Evolutionary conservation across 2,888 invertebrate genomes (phyloP).

Genomic region (Phalera bucephala): DNA sequence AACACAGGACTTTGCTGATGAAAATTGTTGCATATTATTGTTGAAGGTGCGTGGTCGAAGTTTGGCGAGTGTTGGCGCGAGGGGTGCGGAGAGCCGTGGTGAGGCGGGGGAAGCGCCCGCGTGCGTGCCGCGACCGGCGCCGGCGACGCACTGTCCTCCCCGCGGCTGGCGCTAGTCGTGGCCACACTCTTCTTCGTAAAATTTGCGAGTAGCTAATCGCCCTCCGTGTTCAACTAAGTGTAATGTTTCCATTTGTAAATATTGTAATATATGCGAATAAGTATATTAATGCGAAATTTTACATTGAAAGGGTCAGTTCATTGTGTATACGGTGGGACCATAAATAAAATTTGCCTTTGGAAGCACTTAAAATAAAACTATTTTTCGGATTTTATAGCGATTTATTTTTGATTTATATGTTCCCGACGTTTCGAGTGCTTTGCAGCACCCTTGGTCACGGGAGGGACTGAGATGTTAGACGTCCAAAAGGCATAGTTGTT

Average conservation of each 20-base stretch:
- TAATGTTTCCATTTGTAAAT: constrained; percentile 73
- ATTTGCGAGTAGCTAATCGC: constrained; percentile 65
- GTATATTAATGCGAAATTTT: constrained; percentile 75
- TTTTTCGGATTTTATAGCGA: too few relatives aligned
- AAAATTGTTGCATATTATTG: constrained; percentile 94
- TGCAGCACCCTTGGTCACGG: too few relatives aligned
- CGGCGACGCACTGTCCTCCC: constrained; percentile 40
- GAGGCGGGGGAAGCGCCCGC: constrained; percentile 67
- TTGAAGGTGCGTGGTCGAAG: constrained; percentile 91
- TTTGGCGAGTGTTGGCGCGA: constrained; percentile 81
- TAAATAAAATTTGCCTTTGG: constrained; percentile 81
- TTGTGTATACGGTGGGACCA: constrained; percentile 82
- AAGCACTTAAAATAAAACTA: too few relatives aligned
- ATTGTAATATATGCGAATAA: constrained; percentile 74
- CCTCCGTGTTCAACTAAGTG: constrained; percentile 68
- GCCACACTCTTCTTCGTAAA: constrained; percentile 50
- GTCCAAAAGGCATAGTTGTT: too few relatives aligned
- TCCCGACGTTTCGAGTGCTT: too few relatives aligned
- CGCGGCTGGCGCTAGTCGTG: constrained; percentile 49
- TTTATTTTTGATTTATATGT: too few relatives aligned
- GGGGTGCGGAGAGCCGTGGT: constrained; percentile 65
- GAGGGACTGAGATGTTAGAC: too few relatives aligned
- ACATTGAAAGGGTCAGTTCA: constrained; percentile 81
- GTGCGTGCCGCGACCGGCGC: constrained; percentile 56
- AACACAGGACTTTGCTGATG: constrained; percentile 85